These are phyloP conservation scores for Brenthis daphne DNA, from an alignment of 2,888 invertebrate species.

Conservation along the genomic window DNA sequence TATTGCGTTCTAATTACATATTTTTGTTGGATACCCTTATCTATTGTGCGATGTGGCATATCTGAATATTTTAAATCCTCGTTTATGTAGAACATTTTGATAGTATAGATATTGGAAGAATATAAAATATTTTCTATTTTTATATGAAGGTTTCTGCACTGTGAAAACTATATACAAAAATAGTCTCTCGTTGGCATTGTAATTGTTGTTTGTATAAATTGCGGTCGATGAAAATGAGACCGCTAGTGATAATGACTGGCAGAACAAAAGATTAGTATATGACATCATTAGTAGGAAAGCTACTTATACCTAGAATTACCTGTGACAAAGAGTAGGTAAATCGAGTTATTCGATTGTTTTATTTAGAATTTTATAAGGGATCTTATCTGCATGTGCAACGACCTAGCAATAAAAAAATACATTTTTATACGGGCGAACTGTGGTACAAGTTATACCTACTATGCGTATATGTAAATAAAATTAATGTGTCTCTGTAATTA, in stretches of 20 bases:
- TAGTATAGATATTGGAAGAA: background rate
- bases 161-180: constrained; percentile 2
- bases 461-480: too few species aligned
- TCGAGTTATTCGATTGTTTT: background rate
- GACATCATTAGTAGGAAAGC: constrained; percentile 3
- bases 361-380: background rate
- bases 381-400: background rate
- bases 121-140: constrained; percentile 13
- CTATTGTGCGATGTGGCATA: constrained; percentile 35
- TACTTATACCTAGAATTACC: background rate
- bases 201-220: background rate
- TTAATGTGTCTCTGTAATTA: too few species aligned
- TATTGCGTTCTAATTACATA: constrained; percentile 23
- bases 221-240: background rate
- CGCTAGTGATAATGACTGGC: constrained; percentile 5
- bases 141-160: constrained; percentile 18
- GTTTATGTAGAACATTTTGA: background rate
- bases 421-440: too few species aligned
- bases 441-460: too few species aligned
- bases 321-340: background rate
- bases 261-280: background rate
- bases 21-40: constrained; percentile 27
- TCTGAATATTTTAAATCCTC: constrained; percentile 12
- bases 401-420: background rate
- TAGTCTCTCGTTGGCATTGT: constrained; percentile 5